Evolutionary conservation across 1,140 invertebrate genomes (phyloP).

Genomic region (Drosophila equinoxialis): DNA sequence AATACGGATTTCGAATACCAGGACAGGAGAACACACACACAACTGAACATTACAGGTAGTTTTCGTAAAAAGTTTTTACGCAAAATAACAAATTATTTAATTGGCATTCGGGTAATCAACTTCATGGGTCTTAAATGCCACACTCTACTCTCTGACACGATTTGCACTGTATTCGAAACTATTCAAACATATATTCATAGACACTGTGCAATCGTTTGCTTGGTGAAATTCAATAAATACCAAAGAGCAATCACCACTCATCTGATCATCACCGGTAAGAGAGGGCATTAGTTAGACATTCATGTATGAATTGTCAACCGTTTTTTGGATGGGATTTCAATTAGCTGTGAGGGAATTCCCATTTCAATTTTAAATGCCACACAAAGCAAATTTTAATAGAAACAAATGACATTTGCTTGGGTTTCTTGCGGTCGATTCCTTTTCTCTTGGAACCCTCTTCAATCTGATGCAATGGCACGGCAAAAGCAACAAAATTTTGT

Average conservation of each 20-base stretch:
- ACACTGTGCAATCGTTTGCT: no score
- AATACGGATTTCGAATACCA: not conserved
- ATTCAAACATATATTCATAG: no score
- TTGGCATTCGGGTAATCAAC: slow-evolving; percentile 5
- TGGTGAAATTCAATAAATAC: no score
- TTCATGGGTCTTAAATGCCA: not conserved
- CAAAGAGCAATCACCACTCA: no score
- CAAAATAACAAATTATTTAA: slow-evolving; percentile 14
- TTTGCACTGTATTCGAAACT: no score
- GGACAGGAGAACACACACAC: slow-evolving; percentile 22
- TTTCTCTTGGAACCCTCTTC: not conserved
- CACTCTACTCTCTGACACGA: not conserved
- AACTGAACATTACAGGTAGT: not conserved
- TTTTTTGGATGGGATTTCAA: not conserved
- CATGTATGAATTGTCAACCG: not conserved
- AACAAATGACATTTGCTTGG: not conserved
- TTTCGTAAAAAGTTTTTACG: slow-evolving; percentile 1
- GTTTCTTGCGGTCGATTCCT: not conserved
- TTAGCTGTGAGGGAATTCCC: not conserved
- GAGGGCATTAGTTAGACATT: no score
- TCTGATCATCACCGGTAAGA: no score
- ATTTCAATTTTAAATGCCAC: not conserved
- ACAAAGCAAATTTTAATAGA: not conserved
- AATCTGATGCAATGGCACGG: not conserved
- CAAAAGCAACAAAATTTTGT: not conserved